phyloP scores from a whole-genome alignment of 2,113 vertebrate genomes.

The Gymnorhina tibicen region DNA sequence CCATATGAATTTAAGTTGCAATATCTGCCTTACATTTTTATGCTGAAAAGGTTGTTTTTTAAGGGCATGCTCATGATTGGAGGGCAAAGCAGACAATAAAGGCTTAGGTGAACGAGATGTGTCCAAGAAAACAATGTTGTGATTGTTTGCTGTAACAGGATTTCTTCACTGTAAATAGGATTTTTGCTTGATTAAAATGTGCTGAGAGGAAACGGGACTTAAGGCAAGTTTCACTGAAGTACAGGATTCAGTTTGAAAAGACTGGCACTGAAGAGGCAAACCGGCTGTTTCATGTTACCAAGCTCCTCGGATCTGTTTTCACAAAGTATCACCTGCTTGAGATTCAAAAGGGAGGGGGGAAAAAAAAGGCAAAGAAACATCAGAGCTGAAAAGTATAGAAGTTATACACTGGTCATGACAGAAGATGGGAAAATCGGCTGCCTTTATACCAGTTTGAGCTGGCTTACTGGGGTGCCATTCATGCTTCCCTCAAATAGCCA shows the following conservation, averaged over 20 bases:
- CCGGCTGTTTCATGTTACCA: not conserved
- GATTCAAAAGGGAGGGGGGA: not conserved
- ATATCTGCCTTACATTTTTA: not conserved
- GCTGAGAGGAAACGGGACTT: not conserved
- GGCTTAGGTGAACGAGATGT: not conserved
- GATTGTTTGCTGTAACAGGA: not conserved
- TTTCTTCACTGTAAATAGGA: not conserved
- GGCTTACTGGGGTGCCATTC: slow-evolving; percentile 19
- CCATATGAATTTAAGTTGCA: not conserved
- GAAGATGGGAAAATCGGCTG: not conserved
- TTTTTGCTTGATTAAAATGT: slow-evolving; percentile 33
- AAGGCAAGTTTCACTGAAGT: not conserved
- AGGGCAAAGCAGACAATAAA: not conserved
- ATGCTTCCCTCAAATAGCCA: slow-evolving; percentile 37
- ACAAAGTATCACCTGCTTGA: slow-evolving; percentile 12
- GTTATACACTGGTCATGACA: not conserved
- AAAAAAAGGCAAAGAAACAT: not conserved
- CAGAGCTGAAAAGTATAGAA: not conserved
- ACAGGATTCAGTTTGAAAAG: not conserved
- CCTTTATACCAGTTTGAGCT: not conserved
- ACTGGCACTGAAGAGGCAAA: not conserved
- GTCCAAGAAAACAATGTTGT: not conserved
- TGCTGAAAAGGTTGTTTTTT: not conserved
- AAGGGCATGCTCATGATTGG: not conserved
- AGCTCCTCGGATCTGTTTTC: not conserved